Evolutionary conservation across 2,113 vertebrate species (phyloP).

Genomic region (Hystrix brachyura): DNA sequence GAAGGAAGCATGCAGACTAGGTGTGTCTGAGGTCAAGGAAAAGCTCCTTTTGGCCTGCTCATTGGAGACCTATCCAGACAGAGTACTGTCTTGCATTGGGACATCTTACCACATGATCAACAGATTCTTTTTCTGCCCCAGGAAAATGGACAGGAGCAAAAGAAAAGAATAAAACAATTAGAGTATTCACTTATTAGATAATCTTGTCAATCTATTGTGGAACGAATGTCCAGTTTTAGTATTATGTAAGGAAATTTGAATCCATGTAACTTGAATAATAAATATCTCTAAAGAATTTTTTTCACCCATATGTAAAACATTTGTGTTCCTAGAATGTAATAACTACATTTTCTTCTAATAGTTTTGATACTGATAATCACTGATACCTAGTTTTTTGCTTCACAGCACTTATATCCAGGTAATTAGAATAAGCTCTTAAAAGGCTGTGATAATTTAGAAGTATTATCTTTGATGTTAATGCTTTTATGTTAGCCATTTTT

Average conservation of each 20-base stretch:
- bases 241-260: conserved; percentile 64
- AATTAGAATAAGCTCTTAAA: conserved; percentile 58
- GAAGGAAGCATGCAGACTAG: not conserved
- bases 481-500: conserved; percentile 84
- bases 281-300: conserved; percentile 74
- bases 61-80: not conserved
- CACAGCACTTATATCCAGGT: conserved; percentile 61
- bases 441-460: conserved; percentile 63
- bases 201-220: conserved; percentile 71
- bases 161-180: not conserved
- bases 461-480: conserved; percentile 72
- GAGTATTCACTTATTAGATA: not conserved
- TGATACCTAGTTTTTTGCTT: conserved; percentile 73
- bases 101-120: conserved; percentile 9
- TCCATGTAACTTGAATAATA: conserved; percentile 17
- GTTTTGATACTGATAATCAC: not conserved
- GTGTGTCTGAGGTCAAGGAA: not conserved
- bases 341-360: not conserved
- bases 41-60: not conserved
- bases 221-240: conserved; percentile 74
- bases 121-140: not conserved
- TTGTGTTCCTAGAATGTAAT: conserved; percentile 49
- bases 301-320: conserved; percentile 53
- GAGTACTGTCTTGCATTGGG: not conserved
- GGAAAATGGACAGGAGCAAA: conserved; percentile 42